Evolutionary conservation across 1,140 invertebrate species (phyloP).

Genomic region (Anastrepha obliqua): DNA sequence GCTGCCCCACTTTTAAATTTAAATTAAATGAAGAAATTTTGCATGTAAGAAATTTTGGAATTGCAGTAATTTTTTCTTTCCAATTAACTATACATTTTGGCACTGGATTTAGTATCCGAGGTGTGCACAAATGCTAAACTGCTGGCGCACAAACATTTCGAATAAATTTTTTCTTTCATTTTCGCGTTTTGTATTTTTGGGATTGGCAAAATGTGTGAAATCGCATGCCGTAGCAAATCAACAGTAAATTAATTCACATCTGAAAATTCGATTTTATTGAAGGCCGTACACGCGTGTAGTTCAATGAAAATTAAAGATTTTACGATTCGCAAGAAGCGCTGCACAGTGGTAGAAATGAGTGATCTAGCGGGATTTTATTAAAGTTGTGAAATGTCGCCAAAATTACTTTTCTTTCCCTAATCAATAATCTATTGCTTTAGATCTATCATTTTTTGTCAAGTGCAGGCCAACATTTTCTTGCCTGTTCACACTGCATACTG

Average conservation of each 20-base stretch:
- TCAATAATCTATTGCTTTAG: no score
- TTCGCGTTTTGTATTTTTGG: not conserved
- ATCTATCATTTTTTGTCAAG: no score
- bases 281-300: not conserved
- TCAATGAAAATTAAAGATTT: not conserved
- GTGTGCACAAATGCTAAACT: not conserved
- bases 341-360: no score
- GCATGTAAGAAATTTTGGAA: not conserved
- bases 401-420: no score
- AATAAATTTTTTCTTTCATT: not conserved
- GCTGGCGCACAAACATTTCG: not conserved
- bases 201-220: not conserved
- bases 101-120: not conserved
- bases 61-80: not conserved
- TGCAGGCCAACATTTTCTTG: no score
- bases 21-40: not conserved
- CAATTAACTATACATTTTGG: not conserved
- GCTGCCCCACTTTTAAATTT: no score
- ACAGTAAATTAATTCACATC: not conserved
- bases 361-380: no score
- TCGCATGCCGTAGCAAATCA: not conserved
- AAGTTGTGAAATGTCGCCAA: no score
- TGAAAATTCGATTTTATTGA: constrained; percentile 21
- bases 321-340: no score
- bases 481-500: no score